These are phyloP conservation scores for Lynx canadensis DNA, from an alignment of 2,113 vertebrate species.

Conservation along the genomic window DNA sequence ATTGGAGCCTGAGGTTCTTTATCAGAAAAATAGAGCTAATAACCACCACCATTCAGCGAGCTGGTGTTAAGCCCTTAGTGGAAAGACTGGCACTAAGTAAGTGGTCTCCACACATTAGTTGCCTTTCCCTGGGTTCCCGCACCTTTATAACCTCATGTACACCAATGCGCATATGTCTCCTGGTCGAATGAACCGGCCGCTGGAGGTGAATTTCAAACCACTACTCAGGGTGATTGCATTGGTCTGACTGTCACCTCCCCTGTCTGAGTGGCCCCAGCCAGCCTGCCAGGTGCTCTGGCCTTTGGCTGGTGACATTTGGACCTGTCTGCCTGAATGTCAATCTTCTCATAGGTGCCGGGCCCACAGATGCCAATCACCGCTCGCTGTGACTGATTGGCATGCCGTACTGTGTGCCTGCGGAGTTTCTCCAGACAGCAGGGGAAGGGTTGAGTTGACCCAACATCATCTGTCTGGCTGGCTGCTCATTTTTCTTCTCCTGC, in stretches of 20 bases:
- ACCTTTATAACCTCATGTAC: background rate
- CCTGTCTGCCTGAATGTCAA: constrained; percentile 54
- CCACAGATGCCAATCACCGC: constrained; percentile 10
- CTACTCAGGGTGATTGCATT: background rate
- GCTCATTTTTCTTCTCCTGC: constrained; percentile 65
- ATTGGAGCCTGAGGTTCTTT: background rate
- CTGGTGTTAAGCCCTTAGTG: background rate
- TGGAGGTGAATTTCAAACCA: background rate
- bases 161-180: background rate
- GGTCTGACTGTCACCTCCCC: background rate
- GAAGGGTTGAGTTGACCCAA: constrained; percentile 56
- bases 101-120: background rate
- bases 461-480: constrained; percentile 52
- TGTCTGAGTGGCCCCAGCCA: constrained; percentile 27
- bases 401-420: background rate
- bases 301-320: constrained; percentile 68
- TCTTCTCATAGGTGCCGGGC: background rate
- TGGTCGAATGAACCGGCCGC: background rate
- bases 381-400: background rate
- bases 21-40: background rate
- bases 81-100: background rate
- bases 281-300: constrained; percentile 34
- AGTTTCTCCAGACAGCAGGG: constrained; percentile 36
- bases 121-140: background rate
- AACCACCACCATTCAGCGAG: background rate